These are phyloP conservation scores for Oegoconia quadripuncta DNA, from an alignment of 2,888 invertebrate genomes.

Conservation along the genomic window DNA sequence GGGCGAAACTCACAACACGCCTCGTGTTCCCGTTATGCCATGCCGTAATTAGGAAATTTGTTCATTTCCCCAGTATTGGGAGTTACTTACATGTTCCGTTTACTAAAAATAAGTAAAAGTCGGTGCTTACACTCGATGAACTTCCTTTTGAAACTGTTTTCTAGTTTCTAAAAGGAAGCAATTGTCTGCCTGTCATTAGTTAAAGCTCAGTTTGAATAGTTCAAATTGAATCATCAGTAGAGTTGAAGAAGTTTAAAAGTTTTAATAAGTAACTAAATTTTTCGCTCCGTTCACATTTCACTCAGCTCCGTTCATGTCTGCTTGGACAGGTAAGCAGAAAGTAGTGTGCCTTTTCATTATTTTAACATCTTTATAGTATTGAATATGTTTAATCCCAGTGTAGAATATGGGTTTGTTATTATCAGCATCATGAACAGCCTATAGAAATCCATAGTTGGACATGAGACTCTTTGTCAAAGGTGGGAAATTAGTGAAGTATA, in stretches of 20 bases:
- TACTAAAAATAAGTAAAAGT: neutral
- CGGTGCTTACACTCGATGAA: neutral
- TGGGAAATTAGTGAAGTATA: too few relatives aligned
- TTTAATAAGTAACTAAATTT: neutral
- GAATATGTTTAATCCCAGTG: too few relatives aligned
- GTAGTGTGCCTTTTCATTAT: too few relatives aligned
- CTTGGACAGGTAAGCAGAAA: too few relatives aligned
- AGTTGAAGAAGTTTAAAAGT: neutral
- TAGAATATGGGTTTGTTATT: too few relatives aligned
- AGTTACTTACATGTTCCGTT: too few relatives aligned
- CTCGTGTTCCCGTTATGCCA: neutral
- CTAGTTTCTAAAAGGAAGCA: neutral
- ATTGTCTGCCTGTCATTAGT: conserved; percentile 1
- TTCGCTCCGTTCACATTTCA: too few relatives aligned
- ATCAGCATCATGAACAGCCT: too few relatives aligned
- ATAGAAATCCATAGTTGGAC: too few relatives aligned
- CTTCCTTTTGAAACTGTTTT: conserved; percentile 2
- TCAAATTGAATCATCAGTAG: conserved; percentile 4
- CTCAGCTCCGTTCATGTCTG: too few relatives aligned
- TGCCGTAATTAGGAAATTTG: conserved; percentile 5
- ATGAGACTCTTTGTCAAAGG: too few relatives aligned
- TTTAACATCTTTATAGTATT: too few relatives aligned
- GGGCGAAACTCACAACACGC: conserved; percentile 1
- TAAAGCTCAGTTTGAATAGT: conserved; percentile 3
- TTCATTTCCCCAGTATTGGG: neutral